A percentile compares a stretch with the other conserved stretches of the same genome.
Evolutionary conservation across 2,888 invertebrate genomes (phyloP).

Genomic region (Willowsia nigromaculata): DNA sequence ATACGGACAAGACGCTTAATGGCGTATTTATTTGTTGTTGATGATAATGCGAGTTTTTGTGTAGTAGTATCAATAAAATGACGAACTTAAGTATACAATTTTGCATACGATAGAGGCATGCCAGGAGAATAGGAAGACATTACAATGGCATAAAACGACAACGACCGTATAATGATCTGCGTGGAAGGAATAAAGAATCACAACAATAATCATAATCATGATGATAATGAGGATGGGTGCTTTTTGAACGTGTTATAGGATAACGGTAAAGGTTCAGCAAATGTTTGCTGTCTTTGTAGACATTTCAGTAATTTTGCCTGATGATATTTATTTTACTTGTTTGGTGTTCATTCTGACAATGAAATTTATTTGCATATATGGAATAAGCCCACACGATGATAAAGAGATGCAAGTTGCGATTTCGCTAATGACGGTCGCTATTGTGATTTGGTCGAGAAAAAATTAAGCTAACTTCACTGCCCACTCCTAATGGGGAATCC

Average conservation of each 20-base stretch:
- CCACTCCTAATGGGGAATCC: too few species aligned
- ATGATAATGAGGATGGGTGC: background rate
- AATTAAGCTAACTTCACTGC: too few species aligned
- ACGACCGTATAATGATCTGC: conserved; percentile 60
- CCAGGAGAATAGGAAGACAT: background rate
- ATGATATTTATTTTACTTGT: conserved; percentile 25
- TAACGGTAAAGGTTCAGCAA: background rate
- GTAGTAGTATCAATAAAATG: background rate
- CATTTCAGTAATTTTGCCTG: background rate
- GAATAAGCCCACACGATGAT: background rate
- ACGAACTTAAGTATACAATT: conserved; percentile 11
- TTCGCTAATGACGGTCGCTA: too few species aligned
- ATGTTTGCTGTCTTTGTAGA: conserved; percentile 16
- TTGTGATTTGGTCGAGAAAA: too few species aligned
- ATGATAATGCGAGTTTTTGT: background rate
- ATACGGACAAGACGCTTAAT: background rate
- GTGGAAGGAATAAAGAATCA: background rate
- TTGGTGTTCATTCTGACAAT: conserved; percentile 11
- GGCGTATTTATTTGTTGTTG: conserved; percentile 15
- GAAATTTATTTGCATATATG: conserved; percentile 1
- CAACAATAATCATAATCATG: background rate
- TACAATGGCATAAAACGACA: conserved; percentile 31
- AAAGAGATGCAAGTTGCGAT: background rate
- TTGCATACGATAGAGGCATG: background rate
- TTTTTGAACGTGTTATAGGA: background rate